These are phyloP conservation scores for Dorcus parallelipipedus DNA, from an alignment of 2,888 invertebrate species.

Conservation along the genomic window DNA sequence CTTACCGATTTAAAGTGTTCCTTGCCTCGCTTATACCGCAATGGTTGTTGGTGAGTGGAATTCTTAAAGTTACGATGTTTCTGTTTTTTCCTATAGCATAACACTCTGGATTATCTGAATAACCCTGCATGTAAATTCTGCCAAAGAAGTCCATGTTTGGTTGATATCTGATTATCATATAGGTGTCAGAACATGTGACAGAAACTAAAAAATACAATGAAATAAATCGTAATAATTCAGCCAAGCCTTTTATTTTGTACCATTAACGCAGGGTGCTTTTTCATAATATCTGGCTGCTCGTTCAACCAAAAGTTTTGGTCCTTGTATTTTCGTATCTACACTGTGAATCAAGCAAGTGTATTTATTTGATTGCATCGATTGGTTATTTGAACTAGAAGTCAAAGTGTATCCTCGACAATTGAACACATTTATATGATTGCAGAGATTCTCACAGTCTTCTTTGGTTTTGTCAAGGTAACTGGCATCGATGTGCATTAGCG, in stretches of 20 bases:
- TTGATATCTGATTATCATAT: slow-evolving; percentile 65
- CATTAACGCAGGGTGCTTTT: slow-evolving; percentile 77
- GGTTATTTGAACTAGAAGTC: slow-evolving; percentile 25
- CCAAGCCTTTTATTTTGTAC: slow-evolving; percentile 52
- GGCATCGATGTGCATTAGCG: slow-evolving; percentile 62
- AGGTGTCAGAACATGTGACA: slow-evolving; percentile 71
- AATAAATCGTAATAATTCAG: neutral
- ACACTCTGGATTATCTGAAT: slow-evolving; percentile 64
- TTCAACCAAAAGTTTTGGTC: slow-evolving; percentile 65
- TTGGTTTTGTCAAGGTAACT: slow-evolving; percentile 52
- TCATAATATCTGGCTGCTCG: slow-evolving; percentile 70
- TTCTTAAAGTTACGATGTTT: slow-evolving; percentile 53
- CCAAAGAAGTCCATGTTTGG: slow-evolving; percentile 66
- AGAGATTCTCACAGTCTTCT: slow-evolving; percentile 55
- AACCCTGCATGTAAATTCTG: slow-evolving; percentile 76
- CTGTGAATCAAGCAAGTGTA: slow-evolving; percentile 69
- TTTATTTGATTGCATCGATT: slow-evolving; percentile 19
- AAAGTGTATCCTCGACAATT: slow-evolving; percentile 69
- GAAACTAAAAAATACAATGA: slow-evolving; percentile 57
- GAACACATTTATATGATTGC: slow-evolving; percentile 63
- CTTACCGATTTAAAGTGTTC: slow-evolving; percentile 53
- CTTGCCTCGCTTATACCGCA: slow-evolving; percentile 60
- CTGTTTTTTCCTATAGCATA: slow-evolving; percentile 57
- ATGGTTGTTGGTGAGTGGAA: slow-evolving; percentile 57
- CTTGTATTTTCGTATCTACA: slow-evolving; percentile 76